A percentile compares a stretch with the other conserved stretches of the same genome.
phyloP scores from a whole-genome alignment of 2,888 invertebrate species.

The Drosophila seclusa region DNA sequence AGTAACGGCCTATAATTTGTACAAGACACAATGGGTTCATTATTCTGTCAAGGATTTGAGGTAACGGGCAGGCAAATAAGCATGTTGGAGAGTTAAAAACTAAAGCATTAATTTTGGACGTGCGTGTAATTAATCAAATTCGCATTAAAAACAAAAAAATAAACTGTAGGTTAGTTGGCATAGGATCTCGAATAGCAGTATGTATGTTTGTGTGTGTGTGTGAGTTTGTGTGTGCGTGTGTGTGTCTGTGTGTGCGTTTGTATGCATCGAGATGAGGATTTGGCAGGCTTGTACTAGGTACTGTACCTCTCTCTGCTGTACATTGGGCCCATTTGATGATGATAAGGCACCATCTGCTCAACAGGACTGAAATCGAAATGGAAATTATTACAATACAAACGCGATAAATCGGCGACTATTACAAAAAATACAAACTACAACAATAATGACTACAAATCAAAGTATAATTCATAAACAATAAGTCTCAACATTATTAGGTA shows the following conservation, averaged over 20 bases:
- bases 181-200: conserved; percentile 26
- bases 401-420: conserved; percentile 44
- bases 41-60: conserved; percentile 39
- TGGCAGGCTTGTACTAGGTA: conserved; percentile 72
- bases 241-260: conserved; percentile 9
- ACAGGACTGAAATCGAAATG: conserved; percentile 85
- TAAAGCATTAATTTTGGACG: conserved; percentile 43
- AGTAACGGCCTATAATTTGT: conserved; percentile 30
- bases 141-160: conserved; percentile 4
- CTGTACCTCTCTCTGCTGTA: conserved; percentile 86
- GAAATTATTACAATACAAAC: conserved; percentile 78
- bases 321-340: conserved; percentile 86
- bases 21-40: conserved; percentile 17
- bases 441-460: conserved; percentile 40
- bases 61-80: conserved; percentile 54
- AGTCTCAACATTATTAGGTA: conserved; percentile 9
- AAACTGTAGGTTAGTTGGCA: conserved; percentile 39
- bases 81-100: conserved; percentile 33
- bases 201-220: neutral
- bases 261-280: conserved; percentile 57
- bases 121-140: conserved; percentile 42
- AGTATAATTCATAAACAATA: conserved; percentile 10
- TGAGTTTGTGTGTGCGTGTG: conserved; percentile 1
- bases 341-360: conserved; percentile 86
- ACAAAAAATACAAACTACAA: conserved; percentile 28